Evolutionary conservation across 2,888 invertebrate genomes (phyloP), one percentile per base, ranked within the genome.

Genomic region (Ctena decussata): DNA sequence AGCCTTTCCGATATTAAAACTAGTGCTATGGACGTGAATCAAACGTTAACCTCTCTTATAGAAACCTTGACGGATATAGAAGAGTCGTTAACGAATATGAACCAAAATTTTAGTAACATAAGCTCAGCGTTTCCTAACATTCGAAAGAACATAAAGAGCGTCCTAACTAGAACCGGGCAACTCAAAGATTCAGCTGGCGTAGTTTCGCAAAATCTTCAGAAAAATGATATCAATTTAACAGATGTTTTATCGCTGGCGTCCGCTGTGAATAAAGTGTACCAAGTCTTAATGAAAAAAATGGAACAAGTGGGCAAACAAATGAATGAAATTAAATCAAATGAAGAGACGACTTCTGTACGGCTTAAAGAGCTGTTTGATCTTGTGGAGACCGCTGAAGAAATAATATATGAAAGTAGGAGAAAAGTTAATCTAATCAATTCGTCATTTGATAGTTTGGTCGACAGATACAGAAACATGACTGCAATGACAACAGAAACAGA

Each of bases 361-460:
- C 27, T 72, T 2, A 24, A 44, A 30, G 18, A 1, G 1, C 11
- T 72, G 27, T 24, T 18, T 1, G 6, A 41, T 11, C 39, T 39
- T 6, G 44, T 80, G 11, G 18, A 27, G 32, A 30, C 53, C 0
- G 60, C 72, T n/a, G 37, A 65, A 41, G 35, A 53, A 18, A 35
- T 21, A 6, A 82, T 77, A 24, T 24, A 71, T 3, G 71, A 74
- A 37, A 44, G 79, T n/a, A 41, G 44, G 24, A 74, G 44, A 5
- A 88, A 88, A 71, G 30, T 88, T 18, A 57, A 73, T 6, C 75
- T 44, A 32, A 41, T 86, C 5, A 80, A 80, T 53, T n/a, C 69
- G 8, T 75, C 82, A n/a, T 74, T 83, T 24, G 73, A 80, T 30
- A 60, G 44, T 27, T 27, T 84, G 18, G 39, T 37, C 18, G 12